Conservation (phyloP, 2,113 vertebrate species). For the Rhea pennata region DNA sequence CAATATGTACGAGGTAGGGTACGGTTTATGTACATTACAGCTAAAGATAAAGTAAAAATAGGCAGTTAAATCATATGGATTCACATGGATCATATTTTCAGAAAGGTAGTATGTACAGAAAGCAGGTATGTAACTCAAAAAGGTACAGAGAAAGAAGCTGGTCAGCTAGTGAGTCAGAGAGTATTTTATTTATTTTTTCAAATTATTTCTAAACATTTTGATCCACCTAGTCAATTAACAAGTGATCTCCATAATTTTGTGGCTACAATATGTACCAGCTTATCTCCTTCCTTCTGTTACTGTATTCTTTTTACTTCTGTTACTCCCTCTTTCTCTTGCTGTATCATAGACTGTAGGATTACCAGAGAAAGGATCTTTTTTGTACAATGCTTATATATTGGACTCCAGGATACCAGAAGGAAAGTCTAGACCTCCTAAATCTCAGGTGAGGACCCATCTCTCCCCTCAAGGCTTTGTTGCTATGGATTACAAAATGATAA, state of each 20-base stretch:
- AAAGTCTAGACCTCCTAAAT: neutral
- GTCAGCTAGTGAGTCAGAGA: neutral
- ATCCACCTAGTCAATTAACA: neutral
- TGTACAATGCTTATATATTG: neutral
- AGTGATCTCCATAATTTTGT: neutral
- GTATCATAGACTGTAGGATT: neutral
- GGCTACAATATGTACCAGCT: neutral
- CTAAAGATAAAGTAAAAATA: neutral
- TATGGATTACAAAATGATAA: neutral
- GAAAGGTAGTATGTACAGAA: neutral
- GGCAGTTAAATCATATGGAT: neutral
- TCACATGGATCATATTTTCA: no score
- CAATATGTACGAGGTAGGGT: neutral
- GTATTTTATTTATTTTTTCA: neutral
- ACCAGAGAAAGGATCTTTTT: neutral
- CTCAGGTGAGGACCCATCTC: no score
- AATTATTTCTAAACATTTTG: neutral
- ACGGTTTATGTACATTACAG: neutral
- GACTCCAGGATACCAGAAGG: neutral
- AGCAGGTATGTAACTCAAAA: neutral
- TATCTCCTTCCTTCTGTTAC: neutral
- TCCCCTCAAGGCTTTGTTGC: neutral
- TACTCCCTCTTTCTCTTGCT: neutral
- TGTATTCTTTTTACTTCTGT: neutral
- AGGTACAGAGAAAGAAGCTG: neutral